A percentile compares a stretch with the other conserved stretches of the same genome.
Conservation (phyloP, 1,140 invertebrate genomes). For the Cylas formicarius region DNA sequence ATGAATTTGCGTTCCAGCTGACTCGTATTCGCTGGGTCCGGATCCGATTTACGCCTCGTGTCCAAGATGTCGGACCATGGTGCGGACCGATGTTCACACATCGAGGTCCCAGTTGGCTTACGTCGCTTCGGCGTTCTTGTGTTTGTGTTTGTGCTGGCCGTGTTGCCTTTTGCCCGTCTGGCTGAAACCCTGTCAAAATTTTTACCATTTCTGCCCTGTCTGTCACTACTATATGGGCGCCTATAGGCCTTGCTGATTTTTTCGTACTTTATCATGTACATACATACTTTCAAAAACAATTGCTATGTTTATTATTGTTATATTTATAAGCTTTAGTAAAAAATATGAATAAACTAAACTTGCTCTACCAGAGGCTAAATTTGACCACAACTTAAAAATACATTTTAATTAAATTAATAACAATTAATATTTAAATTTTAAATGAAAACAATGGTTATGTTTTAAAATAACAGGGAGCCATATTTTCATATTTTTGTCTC, state of each 20-base stretch:
- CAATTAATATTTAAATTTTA: too few relatives aligned
- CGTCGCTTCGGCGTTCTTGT: slow-evolving; percentile 35
- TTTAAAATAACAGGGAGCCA: too few relatives aligned
- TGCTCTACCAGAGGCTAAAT: too few relatives aligned
- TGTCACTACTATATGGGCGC: slow-evolving; percentile 42
- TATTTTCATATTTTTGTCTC: too few relatives aligned
- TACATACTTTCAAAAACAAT: too few relatives aligned
- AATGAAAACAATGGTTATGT: too few relatives aligned
- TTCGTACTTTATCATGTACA: too few relatives aligned
- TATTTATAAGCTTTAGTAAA: too few relatives aligned
- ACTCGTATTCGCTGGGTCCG: slow-evolving; percentile 32
- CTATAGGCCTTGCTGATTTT: slow-evolving; percentile 41
- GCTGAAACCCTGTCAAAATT: slow-evolving; percentile 41
- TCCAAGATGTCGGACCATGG: slow-evolving; percentile 37
- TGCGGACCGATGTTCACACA: slow-evolving; percentile 36
- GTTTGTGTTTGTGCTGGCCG: slow-evolving; percentile 41
- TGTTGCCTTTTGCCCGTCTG: slow-evolving; percentile 45
- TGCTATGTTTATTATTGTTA: too few relatives aligned
- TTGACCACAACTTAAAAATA: too few relatives aligned
- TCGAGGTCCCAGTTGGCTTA: slow-evolving; percentile 37
- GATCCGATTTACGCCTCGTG: slow-evolving; percentile 39
- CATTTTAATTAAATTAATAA: too few relatives aligned
- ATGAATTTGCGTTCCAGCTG: slow-evolving; percentile 22
- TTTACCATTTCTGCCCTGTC: slow-evolving; percentile 43
- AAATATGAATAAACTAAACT: too few relatives aligned